Evolutionary conservation across 2,888 invertebrate species (phyloP), one percentile per base, ranked within the genome.

Genomic region (Brachynemurus nebulosus): DNA sequence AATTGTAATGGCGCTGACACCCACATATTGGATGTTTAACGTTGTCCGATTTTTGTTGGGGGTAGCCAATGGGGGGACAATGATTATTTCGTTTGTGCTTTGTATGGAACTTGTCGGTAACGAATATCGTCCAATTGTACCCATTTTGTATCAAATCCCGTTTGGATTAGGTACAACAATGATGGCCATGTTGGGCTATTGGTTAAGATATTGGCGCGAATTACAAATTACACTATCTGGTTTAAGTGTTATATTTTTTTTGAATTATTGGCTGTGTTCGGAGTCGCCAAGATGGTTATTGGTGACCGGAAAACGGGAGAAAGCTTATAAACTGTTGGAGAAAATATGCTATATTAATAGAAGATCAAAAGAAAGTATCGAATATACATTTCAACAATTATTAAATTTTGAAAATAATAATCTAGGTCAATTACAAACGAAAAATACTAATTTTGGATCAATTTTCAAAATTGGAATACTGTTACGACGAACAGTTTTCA

Each of bases 211-310:
- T 54, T 79, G 79, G 78, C 67, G 76, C 48, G 60, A 69, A 47
- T 59, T 78, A 9, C 74, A 78, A 55, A 62, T 76, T 19, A 61
- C 66, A 5, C 59, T 78, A 41, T 71, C 74, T 1, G 49, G 64
- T 2, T 27, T 44, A 19, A 20, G 27, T 25, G 17, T 25, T 7
- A 2, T 44, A 12, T 44, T 38, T 37, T 16, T 44, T 4, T n/a
- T 62, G 1, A 68, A 65, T 53, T 65, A 64, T 61, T 66, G 71
- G 62, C 61, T 66, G 36, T 57, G 77, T 52, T 70, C 74, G 0
- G 78, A 78, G 59, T 77, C 77, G 1, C 78, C 78, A 1, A 61
- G 76, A 47, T 78, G 78, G 77, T 59, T 78, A 20, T 52, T 77
- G 44, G 72, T 72, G 8, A 69, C 68, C 14, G 74, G 72, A 2